phyloP scores from a whole-genome alignment of 2,797 vertebrate species.

The Sylvilagus floridanus region DNA sequence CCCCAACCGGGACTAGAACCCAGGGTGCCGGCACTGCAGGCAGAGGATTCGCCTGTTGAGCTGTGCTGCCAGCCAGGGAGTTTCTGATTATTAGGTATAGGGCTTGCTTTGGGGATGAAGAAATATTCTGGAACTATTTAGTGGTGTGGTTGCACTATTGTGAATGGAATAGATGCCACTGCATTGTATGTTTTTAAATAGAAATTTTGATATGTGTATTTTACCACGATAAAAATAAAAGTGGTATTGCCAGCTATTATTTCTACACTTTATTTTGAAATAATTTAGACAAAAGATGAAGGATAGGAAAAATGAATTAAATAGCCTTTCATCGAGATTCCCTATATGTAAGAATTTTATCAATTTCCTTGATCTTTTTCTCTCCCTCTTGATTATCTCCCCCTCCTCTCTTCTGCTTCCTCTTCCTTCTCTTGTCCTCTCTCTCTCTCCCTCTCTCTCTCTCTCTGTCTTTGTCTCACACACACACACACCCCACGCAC shows the following conservation, averaged over 20 bases:
- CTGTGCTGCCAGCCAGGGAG: too few relatives aligned
- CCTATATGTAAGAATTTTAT: not conserved
- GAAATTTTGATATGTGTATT: not conserved
- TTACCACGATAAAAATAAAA: not conserved
- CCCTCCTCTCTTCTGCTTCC: too few relatives aligned
- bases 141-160: too few relatives aligned
- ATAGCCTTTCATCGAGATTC: not conserved
- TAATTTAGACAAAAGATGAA: not conserved
- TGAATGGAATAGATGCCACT: not conserved
- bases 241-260: not conserved
- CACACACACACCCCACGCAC: too few relatives aligned
- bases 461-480: too few relatives aligned
- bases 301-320: not conserved
- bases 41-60: too few relatives aligned
- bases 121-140: not conserved
- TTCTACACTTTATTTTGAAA: conserved; percentile 14
- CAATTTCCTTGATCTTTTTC: not conserved
- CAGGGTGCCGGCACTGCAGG: too few relatives aligned
- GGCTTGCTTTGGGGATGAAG: not conserved
- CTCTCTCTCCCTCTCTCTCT: not conserved
- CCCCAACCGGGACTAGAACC: too few relatives aligned
- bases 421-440: too few relatives aligned
- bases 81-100: not conserved
- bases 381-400: too few relatives aligned
- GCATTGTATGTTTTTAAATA: not conserved